phyloP scores from a whole-genome alignment of 2,888 invertebrate genomes.

The Heteropelma amictum region DNA sequence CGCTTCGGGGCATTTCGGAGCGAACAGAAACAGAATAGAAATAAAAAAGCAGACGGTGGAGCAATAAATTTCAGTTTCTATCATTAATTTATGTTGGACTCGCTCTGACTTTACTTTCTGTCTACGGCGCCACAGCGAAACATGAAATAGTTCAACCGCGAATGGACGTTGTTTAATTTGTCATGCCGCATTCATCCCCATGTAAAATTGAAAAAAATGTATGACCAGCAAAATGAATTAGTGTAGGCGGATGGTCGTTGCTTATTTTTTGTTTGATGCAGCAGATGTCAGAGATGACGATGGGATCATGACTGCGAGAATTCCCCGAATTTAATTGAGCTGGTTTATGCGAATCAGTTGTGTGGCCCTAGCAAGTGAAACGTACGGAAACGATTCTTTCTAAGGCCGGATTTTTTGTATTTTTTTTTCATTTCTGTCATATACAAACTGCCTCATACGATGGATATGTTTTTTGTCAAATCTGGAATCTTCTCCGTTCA shows the following conservation, averaged over 20 bases:
- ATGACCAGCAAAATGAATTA: conserved; percentile 46
- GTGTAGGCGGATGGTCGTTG: conserved; percentile 28
- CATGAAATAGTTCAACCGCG: conserved; percentile 40
- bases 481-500: too few species aligned
- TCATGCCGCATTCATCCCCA: neutral
- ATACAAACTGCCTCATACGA: neutral
- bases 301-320: conserved; percentile 16
- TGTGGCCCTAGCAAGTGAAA: conserved; percentile 4
- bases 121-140: conserved; percentile 25
- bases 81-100: conserved; percentile 31
- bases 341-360: conserved; percentile 33
- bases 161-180: conserved; percentile 39
- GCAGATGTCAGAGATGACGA: conserved; percentile 44
- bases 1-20: conserved; percentile 11
- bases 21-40: neutral
- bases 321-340: conserved; percentile 50
- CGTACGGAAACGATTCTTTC: conserved; percentile 36
- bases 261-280: conserved; percentile 28
- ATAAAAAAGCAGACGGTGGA: conserved; percentile 7
- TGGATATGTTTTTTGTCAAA: too few species aligned
- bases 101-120: neutral
- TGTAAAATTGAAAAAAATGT: conserved; percentile 49
- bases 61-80: conserved; percentile 44
- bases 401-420: conserved; percentile 33
- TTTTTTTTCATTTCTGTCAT: neutral